Evolutionary conservation across 2,888 invertebrate species (phyloP).

Genomic region (Sarcophaga carnaria): DNA sequence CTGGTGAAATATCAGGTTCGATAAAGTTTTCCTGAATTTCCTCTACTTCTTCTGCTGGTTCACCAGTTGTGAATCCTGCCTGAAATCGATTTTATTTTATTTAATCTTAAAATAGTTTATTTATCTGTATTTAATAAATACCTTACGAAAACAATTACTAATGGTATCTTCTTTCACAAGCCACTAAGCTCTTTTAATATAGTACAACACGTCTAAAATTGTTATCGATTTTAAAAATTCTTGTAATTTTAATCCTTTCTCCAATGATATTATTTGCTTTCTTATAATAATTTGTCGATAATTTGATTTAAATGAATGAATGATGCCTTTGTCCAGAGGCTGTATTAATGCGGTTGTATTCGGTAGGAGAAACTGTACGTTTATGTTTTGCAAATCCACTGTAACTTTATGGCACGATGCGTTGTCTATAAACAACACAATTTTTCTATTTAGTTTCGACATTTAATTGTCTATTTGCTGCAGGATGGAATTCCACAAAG

Average conservation of each 20-base stretch:
- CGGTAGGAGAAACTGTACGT: slow-evolving; percentile 60
- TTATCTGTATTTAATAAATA: slow-evolving; percentile 8
- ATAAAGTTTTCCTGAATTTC: neutral
- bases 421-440: slow-evolving; percentile 54
- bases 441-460: slow-evolving; percentile 47
- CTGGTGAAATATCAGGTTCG: neutral
- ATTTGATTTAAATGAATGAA: slow-evolving; percentile 60
- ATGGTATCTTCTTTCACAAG: slow-evolving; percentile 53
- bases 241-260: slow-evolving; percentile 43
- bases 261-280: slow-evolving; percentile 57
- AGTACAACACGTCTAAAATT: slow-evolving; percentile 45
- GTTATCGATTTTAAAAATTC: slow-evolving; percentile 60
- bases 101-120: neutral
- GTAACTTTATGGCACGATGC: slow-evolving; percentile 59
- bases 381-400: slow-evolving; percentile 56
- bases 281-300: slow-evolving; percentile 56
- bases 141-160: slow-evolving; percentile 62
- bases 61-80: neutral
- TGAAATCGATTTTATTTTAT: neutral
- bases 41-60: neutral
- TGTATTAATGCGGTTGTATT: slow-evolving; percentile 61
- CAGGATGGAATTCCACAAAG: slow-evolving; percentile 56
- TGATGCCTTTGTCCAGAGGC: slow-evolving; percentile 63
- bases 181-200: slow-evolving; percentile 50
- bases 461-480: slow-evolving; percentile 54